These are phyloP conservation scores for Echinometra lucunter DNA, from an alignment of 53 echinoderm and acorn worm genomes.

Conservation along the genomic window DNA sequence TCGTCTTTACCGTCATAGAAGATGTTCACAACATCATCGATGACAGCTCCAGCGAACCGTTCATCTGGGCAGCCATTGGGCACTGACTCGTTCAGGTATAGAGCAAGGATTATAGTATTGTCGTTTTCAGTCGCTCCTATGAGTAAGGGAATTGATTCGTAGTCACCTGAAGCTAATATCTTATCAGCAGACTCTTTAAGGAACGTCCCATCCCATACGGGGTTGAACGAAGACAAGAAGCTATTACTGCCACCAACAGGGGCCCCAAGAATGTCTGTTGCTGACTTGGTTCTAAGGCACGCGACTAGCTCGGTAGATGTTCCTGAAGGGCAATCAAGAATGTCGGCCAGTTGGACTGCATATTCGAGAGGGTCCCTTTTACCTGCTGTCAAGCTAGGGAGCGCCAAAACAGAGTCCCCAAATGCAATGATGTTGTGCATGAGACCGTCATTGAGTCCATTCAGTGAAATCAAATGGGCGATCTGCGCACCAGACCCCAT, in stretches of 20 bases:
- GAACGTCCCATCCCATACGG: slow-evolving; percentile 28
- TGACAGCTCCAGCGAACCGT: background rate
- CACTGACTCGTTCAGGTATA: background rate
- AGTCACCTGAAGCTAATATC: slow-evolving; percentile 48
- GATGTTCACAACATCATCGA: background rate
- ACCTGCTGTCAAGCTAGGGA: background rate
- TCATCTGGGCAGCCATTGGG: slow-evolving; percentile 38
- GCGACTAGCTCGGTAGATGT: slow-evolving; percentile 47
- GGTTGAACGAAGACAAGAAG: background rate
- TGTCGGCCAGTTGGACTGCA: slow-evolving; percentile 56
- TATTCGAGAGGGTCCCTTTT: slow-evolving; percentile 45
- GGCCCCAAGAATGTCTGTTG: background rate
- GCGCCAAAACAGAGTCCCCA: slow-evolving; percentile 63
- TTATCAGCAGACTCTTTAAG: slow-evolving; percentile 27
- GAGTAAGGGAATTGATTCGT: slow-evolving; percentile 28
- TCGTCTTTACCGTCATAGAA: slow-evolving; percentile 36
- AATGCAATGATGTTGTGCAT: slow-evolving; percentile 74
- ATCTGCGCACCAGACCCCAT: slow-evolving; percentile 73
- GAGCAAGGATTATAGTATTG: background rate
- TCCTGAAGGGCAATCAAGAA: slow-evolving; percentile 54
- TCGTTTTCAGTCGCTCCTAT: slow-evolving; percentile 39
- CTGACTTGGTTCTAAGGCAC: slow-evolving; percentile 65
- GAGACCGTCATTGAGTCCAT: slow-evolving; percentile 67
- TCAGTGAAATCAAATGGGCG: slow-evolving; percentile 68
- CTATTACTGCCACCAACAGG: background rate